Conservation (phyloP, 2,797 vertebrate species). For the Spea hammondii region DNA sequence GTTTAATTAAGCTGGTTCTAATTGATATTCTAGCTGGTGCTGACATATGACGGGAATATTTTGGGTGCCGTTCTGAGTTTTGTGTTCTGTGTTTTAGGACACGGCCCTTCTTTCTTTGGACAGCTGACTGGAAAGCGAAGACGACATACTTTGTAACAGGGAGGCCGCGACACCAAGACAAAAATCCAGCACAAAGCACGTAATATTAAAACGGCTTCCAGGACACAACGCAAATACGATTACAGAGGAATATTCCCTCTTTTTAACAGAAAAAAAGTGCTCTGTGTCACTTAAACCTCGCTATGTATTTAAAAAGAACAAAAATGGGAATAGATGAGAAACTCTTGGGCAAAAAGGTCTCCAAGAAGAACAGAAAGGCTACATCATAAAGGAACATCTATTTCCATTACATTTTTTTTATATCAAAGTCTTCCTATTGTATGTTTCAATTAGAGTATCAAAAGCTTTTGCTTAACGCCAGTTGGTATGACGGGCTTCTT, state of each 20-base stretch:
- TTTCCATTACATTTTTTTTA: too few species aligned
- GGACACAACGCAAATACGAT: not conserved
- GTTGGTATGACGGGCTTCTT: too few species aligned
- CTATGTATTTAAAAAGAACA: too few species aligned
- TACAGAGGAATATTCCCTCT: not conserved
- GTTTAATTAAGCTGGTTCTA: slow-evolving; percentile 38
- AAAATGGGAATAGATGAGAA: too few species aligned
- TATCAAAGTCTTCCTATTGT: too few species aligned
- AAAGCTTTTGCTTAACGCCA: too few species aligned
- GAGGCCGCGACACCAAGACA: not conserved
- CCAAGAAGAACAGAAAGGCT: too few species aligned
- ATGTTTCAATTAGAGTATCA: too few species aligned
- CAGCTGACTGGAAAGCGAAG: not conserved
- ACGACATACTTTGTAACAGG: not conserved
- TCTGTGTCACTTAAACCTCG: too few species aligned
- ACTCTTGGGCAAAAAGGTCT: too few species aligned
- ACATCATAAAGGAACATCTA: too few species aligned
- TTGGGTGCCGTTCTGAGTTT: not conserved
- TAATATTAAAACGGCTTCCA: not conserved
- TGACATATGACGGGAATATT: slow-evolving; percentile 22
- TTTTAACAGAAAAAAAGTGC: too few species aligned
- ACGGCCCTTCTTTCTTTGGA: slow-evolving; percentile 1
- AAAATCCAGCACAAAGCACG: not conserved
- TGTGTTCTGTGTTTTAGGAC: not conserved
- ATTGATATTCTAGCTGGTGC: slow-evolving; percentile 44